These are phyloP conservation scores for Acronicta psi DNA, from an alignment of 2,888 invertebrate genomes.

Conservation along the genomic window DNA sequence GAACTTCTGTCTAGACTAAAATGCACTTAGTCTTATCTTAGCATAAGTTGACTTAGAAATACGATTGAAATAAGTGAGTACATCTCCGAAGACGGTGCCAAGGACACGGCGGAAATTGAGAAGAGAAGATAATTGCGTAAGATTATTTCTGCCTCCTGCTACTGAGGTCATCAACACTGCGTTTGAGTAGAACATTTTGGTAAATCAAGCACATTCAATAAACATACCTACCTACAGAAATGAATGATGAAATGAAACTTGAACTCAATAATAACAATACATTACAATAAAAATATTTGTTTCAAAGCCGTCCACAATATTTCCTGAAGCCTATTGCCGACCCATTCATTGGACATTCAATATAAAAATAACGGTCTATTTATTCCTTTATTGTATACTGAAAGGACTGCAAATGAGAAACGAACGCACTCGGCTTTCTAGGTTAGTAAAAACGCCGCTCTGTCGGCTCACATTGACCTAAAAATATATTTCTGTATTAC, in stretches of 20 bases:
- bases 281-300: not conserved
- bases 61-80: too few species aligned
- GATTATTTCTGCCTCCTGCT: too few species aligned
- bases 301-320: conserved; percentile 2
- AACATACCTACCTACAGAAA: too few species aligned
- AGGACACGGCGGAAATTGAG: too few species aligned
- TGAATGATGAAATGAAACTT: not conserved
- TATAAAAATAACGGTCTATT: conserved; percentile 31
- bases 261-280: not conserved
- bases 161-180: too few species aligned
- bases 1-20: conserved; percentile 24
- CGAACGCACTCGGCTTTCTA: conserved; percentile 34
- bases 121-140: too few species aligned
- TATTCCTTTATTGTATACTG: conserved; percentile 35
- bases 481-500: conserved; percentile 28
- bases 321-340: conserved; percentile 10
- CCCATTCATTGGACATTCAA: conserved; percentile 36
- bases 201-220: too few species aligned
- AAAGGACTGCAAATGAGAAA: conserved; percentile 33
- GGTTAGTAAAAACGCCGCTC: conserved; percentile 38
- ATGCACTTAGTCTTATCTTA: conserved; percentile 3
- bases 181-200: too few species aligned
- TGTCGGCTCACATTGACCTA: conserved; percentile 33
- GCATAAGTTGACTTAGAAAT: too few species aligned
- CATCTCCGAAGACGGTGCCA: too few species aligned